These are phyloP conservation scores for Holotrichia oblita DNA, from an alignment of 1,140 invertebrate genomes.

Conservation along the genomic window DNA sequence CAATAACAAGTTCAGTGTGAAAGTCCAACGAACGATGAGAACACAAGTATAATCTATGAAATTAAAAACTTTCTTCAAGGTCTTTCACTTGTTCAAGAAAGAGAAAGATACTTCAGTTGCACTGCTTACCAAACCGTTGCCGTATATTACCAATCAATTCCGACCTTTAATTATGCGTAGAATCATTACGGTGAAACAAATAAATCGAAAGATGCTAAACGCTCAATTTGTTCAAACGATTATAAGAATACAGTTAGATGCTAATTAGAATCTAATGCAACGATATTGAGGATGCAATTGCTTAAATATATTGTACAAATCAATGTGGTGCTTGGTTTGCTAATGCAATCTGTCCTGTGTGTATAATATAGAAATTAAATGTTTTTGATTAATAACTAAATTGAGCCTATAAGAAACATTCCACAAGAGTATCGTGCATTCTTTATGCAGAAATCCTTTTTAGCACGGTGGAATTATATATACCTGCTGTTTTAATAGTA, in stretches of 20 bases:
- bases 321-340: not conserved
- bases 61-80: conserved; percentile 13
- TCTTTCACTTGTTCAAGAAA: not conserved
- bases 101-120: no score
- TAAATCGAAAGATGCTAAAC: not conserved
- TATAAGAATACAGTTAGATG: not conserved
- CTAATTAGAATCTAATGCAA: not conserved
- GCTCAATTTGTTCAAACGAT: not conserved
- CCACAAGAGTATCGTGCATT: not conserved
- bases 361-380: not conserved
- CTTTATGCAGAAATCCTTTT: not conserved
- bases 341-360: not conserved
- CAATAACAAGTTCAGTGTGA: conserved; percentile 12
- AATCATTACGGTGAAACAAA: not conserved
- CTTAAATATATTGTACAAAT: not conserved
- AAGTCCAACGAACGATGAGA: not conserved
- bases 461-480: not conserved
- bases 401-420: no score
- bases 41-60: not conserved
- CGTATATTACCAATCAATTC: not conserved
- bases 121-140: not conserved
- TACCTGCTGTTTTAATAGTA: not conserved
- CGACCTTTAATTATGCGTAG: not conserved
- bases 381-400: not conserved
- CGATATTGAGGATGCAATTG: no score